Percentiles rank a stretch among this genome's conserved stretches.
phyloP scores from a whole-genome alignment of 1,140 invertebrate genomes.

The Lutraria rhynchaena region DNA sequence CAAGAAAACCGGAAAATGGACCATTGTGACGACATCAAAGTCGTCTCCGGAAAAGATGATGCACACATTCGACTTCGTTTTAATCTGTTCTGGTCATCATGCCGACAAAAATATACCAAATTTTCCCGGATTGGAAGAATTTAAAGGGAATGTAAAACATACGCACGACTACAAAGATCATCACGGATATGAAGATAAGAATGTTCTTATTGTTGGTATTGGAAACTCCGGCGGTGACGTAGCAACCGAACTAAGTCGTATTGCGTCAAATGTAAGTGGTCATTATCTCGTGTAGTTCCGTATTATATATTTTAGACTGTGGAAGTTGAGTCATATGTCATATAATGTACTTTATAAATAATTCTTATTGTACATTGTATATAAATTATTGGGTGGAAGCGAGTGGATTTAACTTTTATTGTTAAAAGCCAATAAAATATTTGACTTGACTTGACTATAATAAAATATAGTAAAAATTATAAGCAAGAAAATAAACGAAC shows the following conservation, averaged over 20 bases:
- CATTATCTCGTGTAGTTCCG: no score
- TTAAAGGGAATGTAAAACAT: conserved; percentile 83
- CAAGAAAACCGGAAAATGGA: conserved; percentile 57
- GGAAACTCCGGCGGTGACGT: no score
- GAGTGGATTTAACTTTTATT: no score
- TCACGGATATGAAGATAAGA: conserved; percentile 81
- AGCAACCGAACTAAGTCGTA: conserved; percentile 82
- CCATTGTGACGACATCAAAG: conserved; percentile 33
- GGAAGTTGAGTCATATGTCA: no score
- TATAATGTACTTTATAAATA: no score
- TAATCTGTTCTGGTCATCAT: conserved; percentile 80
- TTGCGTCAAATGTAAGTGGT: conserved; percentile 62
- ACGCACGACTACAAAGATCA: conserved; percentile 81
- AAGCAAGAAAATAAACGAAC: no score
- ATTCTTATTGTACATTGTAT: no score
- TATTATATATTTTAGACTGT: no score
- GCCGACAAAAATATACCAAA: conserved; percentile 74
- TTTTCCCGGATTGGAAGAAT: conserved; percentile 79
- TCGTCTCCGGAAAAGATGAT: conserved; percentile 12
- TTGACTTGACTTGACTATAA: no score
- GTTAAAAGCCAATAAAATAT: no score
- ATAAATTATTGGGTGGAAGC: no score
- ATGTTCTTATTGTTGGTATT: conserved; percentile 83
- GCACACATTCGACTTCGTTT: conserved; percentile 76
- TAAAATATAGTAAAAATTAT: no score